Evolutionary conservation across 2,797 vertebrate genomes (phyloP).

Genomic region (Corythornis leucogaster): DNA sequence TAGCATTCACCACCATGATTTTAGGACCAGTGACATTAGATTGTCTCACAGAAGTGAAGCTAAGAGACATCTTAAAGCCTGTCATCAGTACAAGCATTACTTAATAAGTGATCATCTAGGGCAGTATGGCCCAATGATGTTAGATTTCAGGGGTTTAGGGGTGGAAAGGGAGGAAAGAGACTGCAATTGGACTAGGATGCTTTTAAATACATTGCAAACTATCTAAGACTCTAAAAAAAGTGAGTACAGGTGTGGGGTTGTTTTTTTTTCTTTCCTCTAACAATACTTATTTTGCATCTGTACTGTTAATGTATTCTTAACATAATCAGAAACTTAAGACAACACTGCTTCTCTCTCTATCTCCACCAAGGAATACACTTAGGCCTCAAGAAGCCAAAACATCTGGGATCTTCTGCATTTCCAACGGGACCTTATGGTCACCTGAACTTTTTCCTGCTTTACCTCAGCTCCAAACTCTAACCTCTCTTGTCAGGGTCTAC

Average conservation of each 20-base stretch:
- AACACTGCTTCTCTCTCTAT: background rate
- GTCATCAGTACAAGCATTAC: background rate
- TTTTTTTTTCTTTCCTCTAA: background rate
- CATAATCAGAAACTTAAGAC: background rate
- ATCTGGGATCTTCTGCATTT: background rate
- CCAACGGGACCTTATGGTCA: background rate
- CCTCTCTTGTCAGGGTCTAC: background rate
- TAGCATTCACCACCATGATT: background rate
- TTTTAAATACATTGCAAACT: background rate
- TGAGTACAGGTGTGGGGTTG: background rate
- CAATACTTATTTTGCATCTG: background rate
- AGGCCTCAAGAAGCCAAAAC: background rate
- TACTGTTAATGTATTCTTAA: background rate
- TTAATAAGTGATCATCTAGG: background rate
- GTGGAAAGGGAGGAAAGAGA: background rate
- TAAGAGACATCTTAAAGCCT: background rate
- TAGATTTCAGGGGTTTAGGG: background rate
- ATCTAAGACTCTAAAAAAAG: background rate
- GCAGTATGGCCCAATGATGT: background rate
- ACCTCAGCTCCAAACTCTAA: background rate
- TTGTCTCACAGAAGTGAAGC: background rate
- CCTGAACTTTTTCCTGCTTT: background rate
- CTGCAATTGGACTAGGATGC: background rate
- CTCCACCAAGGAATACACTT: background rate
- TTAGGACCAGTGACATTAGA: background rate